Conservation (phyloP, 1,140 invertebrate species). For the Lepidurus packardi region DNA sequence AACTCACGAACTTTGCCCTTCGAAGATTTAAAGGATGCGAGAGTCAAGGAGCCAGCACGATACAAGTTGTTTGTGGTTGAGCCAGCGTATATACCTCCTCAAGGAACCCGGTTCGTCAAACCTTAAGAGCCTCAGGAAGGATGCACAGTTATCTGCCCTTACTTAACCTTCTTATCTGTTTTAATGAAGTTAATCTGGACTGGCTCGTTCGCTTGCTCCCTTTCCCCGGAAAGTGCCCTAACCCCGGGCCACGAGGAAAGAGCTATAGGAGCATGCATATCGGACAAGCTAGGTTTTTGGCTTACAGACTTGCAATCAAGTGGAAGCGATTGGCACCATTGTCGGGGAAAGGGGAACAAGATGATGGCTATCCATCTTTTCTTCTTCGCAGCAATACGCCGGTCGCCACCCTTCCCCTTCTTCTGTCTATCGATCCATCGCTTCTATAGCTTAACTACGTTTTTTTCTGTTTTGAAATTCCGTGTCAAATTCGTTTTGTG, state of each 20-base stretch:
- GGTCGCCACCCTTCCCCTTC: slow-evolving; percentile 4
- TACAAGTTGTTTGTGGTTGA: background rate
- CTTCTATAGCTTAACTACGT: slow-evolving; percentile 3
- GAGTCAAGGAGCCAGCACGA: too few species aligned
- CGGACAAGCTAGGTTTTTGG: background rate
- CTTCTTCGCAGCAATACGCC: slow-evolving; percentile 2
- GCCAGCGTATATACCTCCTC: background rate
- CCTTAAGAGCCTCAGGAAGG: background rate
- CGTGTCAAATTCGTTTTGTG: background rate
- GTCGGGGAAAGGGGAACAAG: slow-evolving; percentile 3
- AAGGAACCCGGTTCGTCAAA: background rate
- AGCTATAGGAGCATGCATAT: slow-evolving; percentile 5
- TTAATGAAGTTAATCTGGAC: slow-evolving; percentile 15
- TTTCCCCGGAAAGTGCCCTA: background rate
- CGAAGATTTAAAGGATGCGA: too few species aligned
- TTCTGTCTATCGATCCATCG: background rate
- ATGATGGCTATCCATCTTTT: slow-evolving; percentile 13
- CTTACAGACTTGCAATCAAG: background rate
- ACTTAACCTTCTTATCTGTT: slow-evolving; percentile 4
- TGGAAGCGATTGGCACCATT: slow-evolving; percentile 9
- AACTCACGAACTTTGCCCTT: too few species aligned
- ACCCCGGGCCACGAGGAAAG: background rate
- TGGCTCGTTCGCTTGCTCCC: background rate
- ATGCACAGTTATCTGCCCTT: background rate
- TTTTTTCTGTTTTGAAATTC: slow-evolving; percentile 15